Percentiles rank a stretch among this genome's conserved stretches.
Conservation (phyloP, 2,113 vertebrate genomes). For the Globicephala melas region DNA sequence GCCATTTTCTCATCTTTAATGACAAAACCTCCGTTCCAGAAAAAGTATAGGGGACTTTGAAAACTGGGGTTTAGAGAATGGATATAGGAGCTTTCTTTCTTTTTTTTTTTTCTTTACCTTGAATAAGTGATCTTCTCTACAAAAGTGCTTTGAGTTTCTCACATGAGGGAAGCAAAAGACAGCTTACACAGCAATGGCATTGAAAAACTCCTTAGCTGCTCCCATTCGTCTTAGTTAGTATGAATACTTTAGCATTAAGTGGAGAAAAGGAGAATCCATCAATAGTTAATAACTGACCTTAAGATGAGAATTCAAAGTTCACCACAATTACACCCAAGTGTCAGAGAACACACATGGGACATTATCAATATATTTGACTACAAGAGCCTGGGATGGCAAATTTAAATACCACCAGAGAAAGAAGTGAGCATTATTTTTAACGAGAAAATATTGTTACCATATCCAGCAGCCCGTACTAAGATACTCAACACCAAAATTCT, state of each 20-base stretch:
- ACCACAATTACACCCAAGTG: constrained; percentile 85
- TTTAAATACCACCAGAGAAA: constrained; percentile 78
- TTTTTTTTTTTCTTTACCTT: constrained; percentile 51
- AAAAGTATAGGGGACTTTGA: background rate
- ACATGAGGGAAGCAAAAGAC: constrained; percentile 70
- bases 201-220: constrained; percentile 80
- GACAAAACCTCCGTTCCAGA: constrained; percentile 53
- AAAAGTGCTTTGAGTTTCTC: constrained; percentile 74
- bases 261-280: constrained; percentile 87
- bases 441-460: constrained; percentile 76
- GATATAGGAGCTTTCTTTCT: constrained; percentile 44
- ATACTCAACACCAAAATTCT: constrained; percentile 75
- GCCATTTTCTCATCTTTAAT: constrained; percentile 69
- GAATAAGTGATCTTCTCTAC: constrained; percentile 77
- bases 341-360: constrained; percentile 84
- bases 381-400: constrained; percentile 75
- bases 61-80: background rate
- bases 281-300: constrained; percentile 89
- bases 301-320: constrained; percentile 88
- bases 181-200: constrained; percentile 74
- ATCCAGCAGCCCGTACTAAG: constrained; percentile 68
- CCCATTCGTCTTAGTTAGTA: constrained; percentile 86
- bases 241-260: constrained; percentile 87
- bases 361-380: constrained; percentile 83
- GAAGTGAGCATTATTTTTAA: constrained; percentile 75